These are phyloP conservation scores for Pachyrhynchus sulphureomaculatus DNA, from an alignment of 1,140 invertebrate species.

Conservation along the genomic window DNA sequence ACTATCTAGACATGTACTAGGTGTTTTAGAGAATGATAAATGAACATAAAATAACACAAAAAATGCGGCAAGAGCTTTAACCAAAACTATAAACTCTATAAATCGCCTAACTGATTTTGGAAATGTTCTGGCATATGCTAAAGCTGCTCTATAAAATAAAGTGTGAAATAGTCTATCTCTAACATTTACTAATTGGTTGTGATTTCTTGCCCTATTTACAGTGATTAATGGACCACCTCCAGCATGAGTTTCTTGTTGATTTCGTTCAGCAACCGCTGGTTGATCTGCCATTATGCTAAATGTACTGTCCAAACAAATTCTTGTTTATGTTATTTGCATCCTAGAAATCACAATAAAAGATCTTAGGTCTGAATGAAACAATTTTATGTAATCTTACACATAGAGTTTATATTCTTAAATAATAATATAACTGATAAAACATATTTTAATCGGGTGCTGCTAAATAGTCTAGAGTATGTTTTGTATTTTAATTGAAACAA, in stretches of 20 bases:
- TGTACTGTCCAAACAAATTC: too few species aligned
- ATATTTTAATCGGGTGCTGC: too few species aligned
- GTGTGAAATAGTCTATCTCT: slow-evolving; percentile 94
- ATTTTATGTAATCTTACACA: too few species aligned
- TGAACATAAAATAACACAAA: slow-evolving; percentile 94
- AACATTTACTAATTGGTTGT: slow-evolving; percentile 79
- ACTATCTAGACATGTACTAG: slow-evolving; percentile 90
- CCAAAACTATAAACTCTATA: slow-evolving; percentile 87
- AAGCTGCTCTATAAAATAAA: slow-evolving; percentile 86
- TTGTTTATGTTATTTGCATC: too few species aligned
- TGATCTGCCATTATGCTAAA: too few species aligned
- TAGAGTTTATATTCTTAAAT: too few species aligned
- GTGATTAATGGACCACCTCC: slow-evolving; percentile 55
- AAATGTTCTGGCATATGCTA: slow-evolving; percentile 87
- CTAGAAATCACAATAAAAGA: neutral
- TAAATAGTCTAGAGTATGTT: too few species aligned
- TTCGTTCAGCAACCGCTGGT: too few species aligned
- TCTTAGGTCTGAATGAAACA: neutral
- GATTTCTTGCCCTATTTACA: slow-evolving; percentile 58
- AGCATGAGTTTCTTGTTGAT: too few species aligned
- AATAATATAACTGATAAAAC: too few species aligned
- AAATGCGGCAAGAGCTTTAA: slow-evolving; percentile 88
- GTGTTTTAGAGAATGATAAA: slow-evolving; percentile 87
- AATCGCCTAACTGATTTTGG: slow-evolving; percentile 82
- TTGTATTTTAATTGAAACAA: too few species aligned